Evolutionary conservation across 2,113 vertebrate genomes (phyloP), one percentile per base, ranked within the genome.

Genomic region (Chaetorhynchus papuensis): DNA sequence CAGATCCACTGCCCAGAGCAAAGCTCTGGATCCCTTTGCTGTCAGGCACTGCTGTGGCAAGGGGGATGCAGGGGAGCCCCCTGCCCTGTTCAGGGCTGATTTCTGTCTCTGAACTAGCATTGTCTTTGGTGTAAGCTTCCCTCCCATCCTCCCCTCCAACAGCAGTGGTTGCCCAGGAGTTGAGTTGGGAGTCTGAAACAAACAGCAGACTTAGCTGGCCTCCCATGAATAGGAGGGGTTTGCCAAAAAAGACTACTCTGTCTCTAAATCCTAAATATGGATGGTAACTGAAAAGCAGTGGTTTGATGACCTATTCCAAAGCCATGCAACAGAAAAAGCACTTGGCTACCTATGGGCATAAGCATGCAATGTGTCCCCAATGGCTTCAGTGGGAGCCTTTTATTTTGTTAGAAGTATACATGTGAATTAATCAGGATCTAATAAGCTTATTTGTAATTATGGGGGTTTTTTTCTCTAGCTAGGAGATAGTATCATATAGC

Each of bases 291-390:
- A 47, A 59, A 59, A 65, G 27, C 4, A 37, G 8, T 22, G 30
- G 22, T 75, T 89, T 61, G 76, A 79, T 60, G 13, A 49, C 28
- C 18, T 50, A 11, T 63, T 91, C 83, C 68, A 90, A 79, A 54
- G 50, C 26, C 23, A 18, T 15, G 15, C 3, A 33, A 44, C 24
- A 83, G 42, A 61, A 63, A 91, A 83, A 90, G 7, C 19, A 11
- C 21, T 74, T 54, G 18, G 15, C 28, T 53, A 42, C 33, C 7
- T 30, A 4, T 3, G 15, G 16, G 44, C 13, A 21, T 56, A 44
- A 41, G 15, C 24, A 35, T 3, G 2, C 7, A 37, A n/a, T 19
- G 2, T 56, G 7, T 39, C 24, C 27, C 27, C 10, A 45, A 0
- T 11, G 31, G 10, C 24, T 83, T 70, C 59, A 90, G 19, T 30